phyloP scores from a whole-genome alignment of 2,797 vertebrate species.

The Alauda arvensis region DNA sequence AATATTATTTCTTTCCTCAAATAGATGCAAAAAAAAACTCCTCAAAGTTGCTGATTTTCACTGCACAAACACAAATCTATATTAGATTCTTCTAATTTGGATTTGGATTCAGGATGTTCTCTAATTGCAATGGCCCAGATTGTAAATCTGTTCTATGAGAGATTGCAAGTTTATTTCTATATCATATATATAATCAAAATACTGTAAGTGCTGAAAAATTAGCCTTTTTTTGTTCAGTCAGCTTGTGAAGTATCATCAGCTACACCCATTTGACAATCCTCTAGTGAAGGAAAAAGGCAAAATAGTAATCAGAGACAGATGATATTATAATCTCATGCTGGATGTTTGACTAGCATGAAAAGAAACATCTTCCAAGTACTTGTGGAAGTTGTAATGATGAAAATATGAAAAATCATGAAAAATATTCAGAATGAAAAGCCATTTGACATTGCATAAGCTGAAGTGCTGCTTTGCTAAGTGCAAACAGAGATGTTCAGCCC shows the following conservation, averaged over 20 bases:
- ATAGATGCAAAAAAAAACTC: not conserved
- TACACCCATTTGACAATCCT: not conserved
- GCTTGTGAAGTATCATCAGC: slow-evolving; percentile 6
- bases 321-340: slow-evolving; percentile 10
- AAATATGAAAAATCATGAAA: slow-evolving; percentile 22
- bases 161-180: not conserved
- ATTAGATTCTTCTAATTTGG: not conserved
- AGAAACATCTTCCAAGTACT: not conserved
- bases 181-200: not conserved
- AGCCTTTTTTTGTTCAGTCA: not conserved
- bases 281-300: not conserved
- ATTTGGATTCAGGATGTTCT: not conserved
- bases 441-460: not conserved
- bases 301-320: slow-evolving; percentile 9
- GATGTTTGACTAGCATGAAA: not conserved
- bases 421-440: not conserved
- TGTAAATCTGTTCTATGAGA: not conserved
- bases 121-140: not conserved
- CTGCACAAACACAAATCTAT: not conserved
- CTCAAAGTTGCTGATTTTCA: not conserved
- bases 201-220: not conserved
- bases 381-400: not conserved
- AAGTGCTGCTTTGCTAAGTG: not conserved
- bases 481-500: not conserved
- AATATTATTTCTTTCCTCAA: not conserved